Evolutionary conservation across 2,888 invertebrate genomes (phyloP), one percentile per base, ranked within the genome.

Genomic region (Scaptomyza flava): DNA sequence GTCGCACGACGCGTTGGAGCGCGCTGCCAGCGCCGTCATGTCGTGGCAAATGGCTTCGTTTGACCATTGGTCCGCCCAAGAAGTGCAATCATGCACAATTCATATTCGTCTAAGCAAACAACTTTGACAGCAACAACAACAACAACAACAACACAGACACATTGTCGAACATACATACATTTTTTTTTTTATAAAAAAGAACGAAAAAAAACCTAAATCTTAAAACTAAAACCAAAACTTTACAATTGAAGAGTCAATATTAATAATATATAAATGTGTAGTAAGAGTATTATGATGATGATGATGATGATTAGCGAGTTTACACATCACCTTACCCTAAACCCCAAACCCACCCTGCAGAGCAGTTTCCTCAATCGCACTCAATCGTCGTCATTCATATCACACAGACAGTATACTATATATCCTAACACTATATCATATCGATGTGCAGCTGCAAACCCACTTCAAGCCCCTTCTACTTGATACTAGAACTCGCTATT

Each of bases 1-100:
- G 95, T 0, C 94, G 95, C 63, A 93, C 95, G 69, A 97, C 97
- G 11, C 93, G 96, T 62, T 98, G 96, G 95, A 96, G 96, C 81
- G 96, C 97, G 36, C 93, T 97, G 34, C 95, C 96, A 48, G 95
- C 95, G n/a, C 96, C 96, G 1, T 96, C 96, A 86, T 98, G 98
- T 91, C 96, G 96, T 88, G 98, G 97, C 41, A 96, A 97, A 90
- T 98, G 97, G 97, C 92, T 96, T 48, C 94, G 97, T 50, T 90
- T 93, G 60, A 93, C 93, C 68, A 90, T 93, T 0, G 91, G 91
- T 1, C 87, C 91, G 75, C 91, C 91, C 59, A 91, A 91, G 78
- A 92, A 91, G 74, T 92, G 92, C 84, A 81, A 86, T 79, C 90
- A 90, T 65, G 90, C 92, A 51, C 91, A 92, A 72, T 92, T 92